Percentiles rank a stretch among this genome's conserved stretches.
These are phyloP conservation scores for Acleris sparsana DNA, from an alignment of 2,888 invertebrate species.

Conservation along the genomic window DNA sequence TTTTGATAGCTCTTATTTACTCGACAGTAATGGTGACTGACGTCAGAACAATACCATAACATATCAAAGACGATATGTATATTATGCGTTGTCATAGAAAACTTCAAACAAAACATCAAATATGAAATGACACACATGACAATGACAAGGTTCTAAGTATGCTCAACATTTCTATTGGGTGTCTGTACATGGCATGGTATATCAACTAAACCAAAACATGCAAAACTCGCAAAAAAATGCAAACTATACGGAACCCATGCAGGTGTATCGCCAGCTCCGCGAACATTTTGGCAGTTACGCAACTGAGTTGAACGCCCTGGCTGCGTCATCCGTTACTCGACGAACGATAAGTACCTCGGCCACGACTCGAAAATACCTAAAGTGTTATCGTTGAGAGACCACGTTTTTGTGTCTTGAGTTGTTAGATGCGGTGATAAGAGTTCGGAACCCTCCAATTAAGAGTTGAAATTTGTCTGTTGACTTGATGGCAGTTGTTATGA, in stretches of 20 bases:
- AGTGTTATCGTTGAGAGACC: constrained; percentile 10
- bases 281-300: constrained; percentile 24
- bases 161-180: too few relatives aligned
- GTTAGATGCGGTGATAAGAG: background rate
- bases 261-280: constrained; percentile 1
- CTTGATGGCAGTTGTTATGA: background rate
- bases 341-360: constrained; percentile 15
- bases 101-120: too few relatives aligned
- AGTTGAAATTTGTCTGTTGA: background rate
- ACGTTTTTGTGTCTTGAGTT: background rate
- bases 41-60: too few relatives aligned
- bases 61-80: too few relatives aligned
- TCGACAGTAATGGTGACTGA: too few relatives aligned
- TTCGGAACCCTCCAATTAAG: background rate
- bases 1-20: too few relatives aligned
- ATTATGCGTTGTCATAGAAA: too few relatives aligned
- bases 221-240: background rate
- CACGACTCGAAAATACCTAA: constrained; percentile 8
- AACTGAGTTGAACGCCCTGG: constrained; percentile 26
- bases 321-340: constrained; percentile 26
- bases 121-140: too few relatives aligned
- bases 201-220: too few relatives aligned
- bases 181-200: too few relatives aligned
- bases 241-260: background rate
- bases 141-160: too few relatives aligned